Conservation (phyloP, 2,888 invertebrate species). For the Anoplius nigerrimus region DNA sequence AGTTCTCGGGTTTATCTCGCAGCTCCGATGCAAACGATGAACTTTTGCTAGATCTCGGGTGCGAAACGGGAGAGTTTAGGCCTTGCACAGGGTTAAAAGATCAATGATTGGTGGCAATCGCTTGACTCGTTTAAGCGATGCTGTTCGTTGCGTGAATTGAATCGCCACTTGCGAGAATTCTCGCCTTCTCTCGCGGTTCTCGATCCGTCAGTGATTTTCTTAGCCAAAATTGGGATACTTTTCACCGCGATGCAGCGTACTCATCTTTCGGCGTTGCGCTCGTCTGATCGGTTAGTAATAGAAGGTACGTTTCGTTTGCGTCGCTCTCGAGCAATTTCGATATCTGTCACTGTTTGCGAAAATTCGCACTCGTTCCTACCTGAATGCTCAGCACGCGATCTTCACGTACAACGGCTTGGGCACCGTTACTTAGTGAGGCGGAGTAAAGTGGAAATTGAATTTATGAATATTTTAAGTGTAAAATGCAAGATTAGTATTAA, state of each 20-base stretch:
- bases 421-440: slow-evolving; percentile 54
- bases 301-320: no score
- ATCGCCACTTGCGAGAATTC: no score
- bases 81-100: slow-evolving; percentile 11
- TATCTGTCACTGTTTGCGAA: slow-evolving; percentile 5
- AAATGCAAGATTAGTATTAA: slow-evolving; percentile 59
- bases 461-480: slow-evolving; percentile 57
- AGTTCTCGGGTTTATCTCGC: no score
- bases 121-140: background rate
- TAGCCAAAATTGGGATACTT: no score
- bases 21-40: background rate
- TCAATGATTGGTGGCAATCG: background rate
- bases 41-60: background rate
- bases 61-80: slow-evolving; percentile 20
- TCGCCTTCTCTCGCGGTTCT: no score
- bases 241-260: background rate
- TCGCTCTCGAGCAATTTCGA: no score
- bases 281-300: background rate
- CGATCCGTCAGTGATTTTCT: no score
- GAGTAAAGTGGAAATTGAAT: slow-evolving; percentile 57
- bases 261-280: background rate
- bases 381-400: background rate
- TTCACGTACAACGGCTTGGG: slow-evolving; percentile 29
- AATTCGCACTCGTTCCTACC: background rate
- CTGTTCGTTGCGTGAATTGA: background rate